Conservation (phyloP, 2,888 invertebrate genomes). For the Ochlodes sylvanus region DNA sequence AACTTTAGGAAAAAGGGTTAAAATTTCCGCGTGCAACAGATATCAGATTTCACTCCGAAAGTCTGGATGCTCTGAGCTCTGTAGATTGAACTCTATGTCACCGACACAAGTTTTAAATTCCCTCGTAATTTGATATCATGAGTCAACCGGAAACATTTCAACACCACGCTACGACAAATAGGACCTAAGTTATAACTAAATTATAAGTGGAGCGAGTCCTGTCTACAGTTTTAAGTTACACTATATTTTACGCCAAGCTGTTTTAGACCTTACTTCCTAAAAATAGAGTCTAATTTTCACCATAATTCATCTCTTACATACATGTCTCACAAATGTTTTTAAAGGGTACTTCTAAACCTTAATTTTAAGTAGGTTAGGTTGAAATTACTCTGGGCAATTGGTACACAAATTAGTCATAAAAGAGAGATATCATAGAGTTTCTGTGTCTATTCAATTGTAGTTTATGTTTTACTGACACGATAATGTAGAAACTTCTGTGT, state of each 20-base stretch:
- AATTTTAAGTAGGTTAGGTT: background rate
- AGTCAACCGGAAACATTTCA: slow-evolving; percentile 39
- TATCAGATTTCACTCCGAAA: slow-evolving; percentile 34
- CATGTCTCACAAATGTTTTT: background rate
- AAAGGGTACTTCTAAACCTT: background rate
- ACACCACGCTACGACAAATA: slow-evolving; percentile 36
- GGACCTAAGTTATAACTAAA: slow-evolving; percentile 40
- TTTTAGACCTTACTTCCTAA: background rate
- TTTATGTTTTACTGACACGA: background rate
- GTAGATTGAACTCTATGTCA: background rate
- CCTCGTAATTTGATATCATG: slow-evolving; percentile 7
- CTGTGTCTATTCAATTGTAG: background rate
- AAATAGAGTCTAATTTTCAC: background rate
- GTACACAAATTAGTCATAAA: slow-evolving; percentile 27
- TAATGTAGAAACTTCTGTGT: background rate
- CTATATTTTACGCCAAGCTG: background rate
- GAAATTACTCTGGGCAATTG: background rate
- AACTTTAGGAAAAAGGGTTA: slow-evolving; percentile 23
- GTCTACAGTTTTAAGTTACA: slow-evolving; percentile 36
- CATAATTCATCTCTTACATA: background rate
- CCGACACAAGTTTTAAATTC: slow-evolving; percentile 3
- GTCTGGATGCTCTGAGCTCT: background rate
- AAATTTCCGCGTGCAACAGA: slow-evolving; percentile 26
- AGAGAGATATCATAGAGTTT: background rate
- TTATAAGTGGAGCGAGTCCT: slow-evolving; percentile 34